Percentiles rank a stretch among this genome's conserved stretches.
Evolutionary conservation across 2,888 invertebrate species (phyloP).

Genomic region (Pandemis cinnamomeana): DNA sequence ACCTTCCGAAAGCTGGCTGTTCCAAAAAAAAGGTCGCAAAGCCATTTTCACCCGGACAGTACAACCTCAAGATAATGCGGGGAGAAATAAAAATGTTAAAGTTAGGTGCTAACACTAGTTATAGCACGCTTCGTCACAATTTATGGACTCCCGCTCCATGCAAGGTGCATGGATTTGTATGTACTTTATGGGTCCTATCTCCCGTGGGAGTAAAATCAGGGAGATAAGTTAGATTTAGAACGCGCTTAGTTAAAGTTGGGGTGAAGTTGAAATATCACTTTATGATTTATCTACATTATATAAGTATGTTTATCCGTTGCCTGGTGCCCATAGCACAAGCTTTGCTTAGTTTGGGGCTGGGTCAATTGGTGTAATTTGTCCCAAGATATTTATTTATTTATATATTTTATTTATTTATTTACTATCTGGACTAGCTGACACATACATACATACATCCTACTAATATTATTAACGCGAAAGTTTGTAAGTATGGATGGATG

Average conservation of each 20-base stretch:
- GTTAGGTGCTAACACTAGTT: constrained; percentile 66
- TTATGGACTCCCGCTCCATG: constrained; percentile 49
- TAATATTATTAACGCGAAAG: no score
- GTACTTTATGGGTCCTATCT: constrained; percentile 23
- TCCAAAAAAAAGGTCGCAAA: background rate
- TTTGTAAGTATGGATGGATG: no score
- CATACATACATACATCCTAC: no score
- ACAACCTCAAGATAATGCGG: constrained; percentile 61
- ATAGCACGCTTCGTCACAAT: constrained; percentile 57
- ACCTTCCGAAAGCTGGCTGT: no score
- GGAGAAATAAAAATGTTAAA: constrained; percentile 62
- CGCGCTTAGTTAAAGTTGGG: background rate
- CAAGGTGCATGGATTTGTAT: constrained; percentile 28
- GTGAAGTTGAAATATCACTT: background rate
- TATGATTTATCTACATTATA: no score
- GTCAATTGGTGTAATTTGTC: no score
- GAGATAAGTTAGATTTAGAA: constrained; percentile 20
- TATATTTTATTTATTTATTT: no score
- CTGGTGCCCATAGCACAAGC: no score
- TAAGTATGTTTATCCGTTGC: no score
- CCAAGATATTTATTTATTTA: no score
- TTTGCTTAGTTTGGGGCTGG: no score
- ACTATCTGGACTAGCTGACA: no score
- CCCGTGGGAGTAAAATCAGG: background rate
- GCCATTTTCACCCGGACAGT: constrained; percentile 51